Percentiles rank a stretch among this genome's conserved stretches.
These are phyloP conservation scores for Mirounga angustirostris DNA, from an alignment of 2,113 vertebrate species.

Conservation along the genomic window DNA sequence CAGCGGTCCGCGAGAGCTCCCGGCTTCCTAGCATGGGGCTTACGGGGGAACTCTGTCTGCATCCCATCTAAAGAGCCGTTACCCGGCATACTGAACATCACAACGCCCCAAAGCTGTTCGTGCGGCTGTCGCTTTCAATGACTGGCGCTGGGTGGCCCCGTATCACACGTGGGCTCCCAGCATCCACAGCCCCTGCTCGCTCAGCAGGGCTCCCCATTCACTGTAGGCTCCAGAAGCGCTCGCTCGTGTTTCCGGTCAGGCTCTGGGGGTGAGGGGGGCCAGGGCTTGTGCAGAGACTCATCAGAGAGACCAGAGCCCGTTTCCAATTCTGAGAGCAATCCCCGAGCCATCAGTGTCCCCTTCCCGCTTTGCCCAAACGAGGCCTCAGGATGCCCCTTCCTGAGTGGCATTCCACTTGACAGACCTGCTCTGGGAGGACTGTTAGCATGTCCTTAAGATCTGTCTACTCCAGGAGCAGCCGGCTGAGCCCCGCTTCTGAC, in stretches of 20 bases:
- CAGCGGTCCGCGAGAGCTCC: no score
- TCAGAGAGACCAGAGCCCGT: not conserved
- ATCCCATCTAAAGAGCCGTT: not conserved
- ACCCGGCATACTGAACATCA: not conserved
- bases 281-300: not conserved
- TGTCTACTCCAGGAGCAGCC: not conserved
- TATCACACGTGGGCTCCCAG: not conserved
- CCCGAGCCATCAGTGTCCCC: not conserved
- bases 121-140: not conserved
- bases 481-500: not conserved
- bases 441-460: not conserved
- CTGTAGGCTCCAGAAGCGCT: not conserved
- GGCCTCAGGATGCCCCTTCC: not conserved
- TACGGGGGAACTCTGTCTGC: not conserved
- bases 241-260: rapidly evolving
- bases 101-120: rapidly evolving
- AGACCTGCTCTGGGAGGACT: not conserved
- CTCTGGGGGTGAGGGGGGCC: not conserved
- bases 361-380: not conserved
- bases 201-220: not conserved
- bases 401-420: not conserved
- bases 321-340: not conserved
- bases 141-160: rapidly evolving
- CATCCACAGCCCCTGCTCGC: rapidly evolving
- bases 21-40: not conserved